Evolutionary conservation across 2,888 invertebrate species (phyloP), one percentile per base, ranked within the genome.

Genomic region (Brachylomia viminalis): DNA sequence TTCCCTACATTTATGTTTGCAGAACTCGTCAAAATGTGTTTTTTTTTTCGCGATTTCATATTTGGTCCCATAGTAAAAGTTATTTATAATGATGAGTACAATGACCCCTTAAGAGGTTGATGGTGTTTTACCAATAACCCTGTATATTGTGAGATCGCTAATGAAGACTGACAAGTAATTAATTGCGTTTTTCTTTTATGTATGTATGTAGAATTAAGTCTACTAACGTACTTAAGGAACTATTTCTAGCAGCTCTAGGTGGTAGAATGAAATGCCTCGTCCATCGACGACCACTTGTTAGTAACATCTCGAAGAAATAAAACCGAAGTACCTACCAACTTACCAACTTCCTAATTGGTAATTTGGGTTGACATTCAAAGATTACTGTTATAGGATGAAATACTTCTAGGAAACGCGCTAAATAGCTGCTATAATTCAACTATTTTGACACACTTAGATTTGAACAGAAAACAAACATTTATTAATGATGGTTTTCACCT

Each of bases 101-200:
- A n/a, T n/a, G n/a, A n/a, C n/a, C n/a, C n/a, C n/a, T n/a, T n/a
- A n/a, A n/a, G n/a, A n/a, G n/a, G n/a, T n/a, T n/a, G n/a, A n/a
- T n/a, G n/a, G n/a, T n/a, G n/a, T n/a, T n/a, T n/a, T n/a, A n/a
- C n/a, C n/a, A n/a, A n/a, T n/a, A n/a, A n/a, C n/a, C n/a, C n/a
- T n/a, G n/a, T 89, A 90, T 91, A 91, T 92, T 90, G 90, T 89
- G 90, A 88, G 91, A 90, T 89, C 87, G 89, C 85, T 91, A 91
- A 91, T 91, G 87, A 91, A 89, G 87, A 82, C 80, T 81, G 88
- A 88, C 87, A 87, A 83, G 75, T 87, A 81, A 90, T 91, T 90
- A 86, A 86, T 86, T 87, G 76, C 72, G 86, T 88, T 90, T 90
- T 90, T 90, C 88, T 90, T 91, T 91, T 91, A 86, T 69, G 58